phyloP scores from a whole-genome alignment of 64 coral and sea anemone genomes.

The Stichodactyla mertensii region DNA sequence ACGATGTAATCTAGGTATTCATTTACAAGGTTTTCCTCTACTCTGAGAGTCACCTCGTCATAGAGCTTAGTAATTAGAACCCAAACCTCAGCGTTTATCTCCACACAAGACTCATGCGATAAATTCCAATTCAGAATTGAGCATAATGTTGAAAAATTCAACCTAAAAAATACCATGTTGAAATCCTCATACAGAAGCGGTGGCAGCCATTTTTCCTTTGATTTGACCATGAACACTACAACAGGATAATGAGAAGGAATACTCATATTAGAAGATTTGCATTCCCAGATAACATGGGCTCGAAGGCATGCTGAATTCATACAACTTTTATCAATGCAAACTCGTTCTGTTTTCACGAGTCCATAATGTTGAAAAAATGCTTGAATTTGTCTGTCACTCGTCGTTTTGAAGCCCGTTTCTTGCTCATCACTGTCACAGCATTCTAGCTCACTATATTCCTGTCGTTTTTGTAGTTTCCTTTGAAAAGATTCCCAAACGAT shows the following conservation, averaged over 20 bases:
- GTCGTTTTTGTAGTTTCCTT: not conserved
- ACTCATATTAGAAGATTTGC: not conserved
- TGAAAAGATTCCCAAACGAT: constrained; percentile 33
- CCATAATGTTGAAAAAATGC: constrained; percentile 9
- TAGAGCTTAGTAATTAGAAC: constrained; percentile 44
- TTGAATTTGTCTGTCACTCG: not conserved
- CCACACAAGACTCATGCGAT: not conserved
- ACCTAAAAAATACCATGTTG: constrained; percentile 1
- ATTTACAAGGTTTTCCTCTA: constrained; percentile 49
- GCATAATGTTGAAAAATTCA: not conserved
- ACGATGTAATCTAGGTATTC: constrained; percentile 49
- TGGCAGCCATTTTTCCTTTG: not conserved
- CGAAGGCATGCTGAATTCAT: constrained; percentile 6
- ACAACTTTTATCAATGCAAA: constrained; percentile 23
- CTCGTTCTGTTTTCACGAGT: not conserved
- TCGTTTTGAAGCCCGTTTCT: not conserved
- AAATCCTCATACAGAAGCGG: constrained; percentile 13
- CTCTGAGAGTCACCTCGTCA: constrained; percentile 5
- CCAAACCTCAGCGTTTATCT: constrained; percentile 44
- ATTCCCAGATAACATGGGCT: constrained; percentile 4
- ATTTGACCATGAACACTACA: not conserved
- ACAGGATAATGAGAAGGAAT: not conserved
- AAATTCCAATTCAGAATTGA: constrained; percentile 3
- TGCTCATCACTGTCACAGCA: not conserved
- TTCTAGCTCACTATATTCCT: not conserved